Evolutionary conservation across 2,797 vertebrate species (phyloP).

Genomic region (Sebastolobus altivelis): DNA sequence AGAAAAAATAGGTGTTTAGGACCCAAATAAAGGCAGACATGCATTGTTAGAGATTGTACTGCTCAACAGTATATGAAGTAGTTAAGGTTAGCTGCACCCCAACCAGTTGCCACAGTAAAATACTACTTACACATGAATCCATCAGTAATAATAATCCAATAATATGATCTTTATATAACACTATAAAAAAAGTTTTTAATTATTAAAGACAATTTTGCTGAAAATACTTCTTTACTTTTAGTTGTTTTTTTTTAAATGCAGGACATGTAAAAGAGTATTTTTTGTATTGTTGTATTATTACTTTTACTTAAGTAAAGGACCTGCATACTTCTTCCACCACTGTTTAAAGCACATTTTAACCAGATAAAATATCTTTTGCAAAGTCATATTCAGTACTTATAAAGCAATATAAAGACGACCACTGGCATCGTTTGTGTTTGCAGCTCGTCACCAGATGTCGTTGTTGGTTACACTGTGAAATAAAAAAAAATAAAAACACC

Average conservation of each 20-base stretch:
- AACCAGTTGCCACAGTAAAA: background rate
- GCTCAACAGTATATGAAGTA: no score
- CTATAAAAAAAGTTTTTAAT: background rate
- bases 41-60: background rate
- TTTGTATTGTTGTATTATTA: background rate
- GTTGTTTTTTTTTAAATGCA: background rate
- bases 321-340: background rate
- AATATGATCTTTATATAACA: background rate
- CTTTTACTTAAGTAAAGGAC: background rate
- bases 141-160: background rate
- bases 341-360: background rate
- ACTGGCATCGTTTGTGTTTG: background rate
- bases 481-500: conserved; percentile 7
- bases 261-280: background rate
- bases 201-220: background rate
- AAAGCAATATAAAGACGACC: background rate
- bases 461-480: conserved; percentile 43
- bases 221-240: background rate
- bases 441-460: conserved; percentile 73
- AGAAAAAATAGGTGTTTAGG: background rate
- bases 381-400: background rate
- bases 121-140: no score
- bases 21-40: background rate
- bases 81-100: no score
- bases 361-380: background rate